A percentile compares a stretch with the other conserved stretches of the same genome.
Conservation (phyloP, 1,140 invertebrate species). For the Harlomillsia oculata region DNA sequence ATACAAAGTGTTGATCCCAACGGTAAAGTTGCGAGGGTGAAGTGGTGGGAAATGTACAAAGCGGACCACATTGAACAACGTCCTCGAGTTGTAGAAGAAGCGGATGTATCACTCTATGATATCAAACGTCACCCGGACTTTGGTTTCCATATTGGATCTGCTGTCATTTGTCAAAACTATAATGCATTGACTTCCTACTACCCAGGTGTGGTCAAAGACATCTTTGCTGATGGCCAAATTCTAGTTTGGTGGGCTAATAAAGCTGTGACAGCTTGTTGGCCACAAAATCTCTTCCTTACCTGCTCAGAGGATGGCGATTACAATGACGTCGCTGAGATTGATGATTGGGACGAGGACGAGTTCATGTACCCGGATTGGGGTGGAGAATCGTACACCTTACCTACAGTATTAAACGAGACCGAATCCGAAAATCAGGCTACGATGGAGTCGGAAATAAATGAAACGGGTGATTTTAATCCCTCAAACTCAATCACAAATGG, state of each 20-base stretch:
- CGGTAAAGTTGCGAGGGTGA: conserved; percentile 75
- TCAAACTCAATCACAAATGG: too few relatives aligned
- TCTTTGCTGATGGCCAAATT: too few relatives aligned
- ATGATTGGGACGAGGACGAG: conserved; percentile 58
- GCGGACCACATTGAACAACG: conserved; percentile 50
- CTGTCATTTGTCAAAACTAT: conserved; percentile 86
- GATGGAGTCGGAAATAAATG: not conserved
- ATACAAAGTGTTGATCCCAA: too few relatives aligned
- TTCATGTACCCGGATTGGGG: conserved; percentile 13
- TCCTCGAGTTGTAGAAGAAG: conserved; percentile 58
- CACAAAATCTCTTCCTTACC: conserved; percentile 72
- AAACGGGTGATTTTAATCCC: too few relatives aligned
- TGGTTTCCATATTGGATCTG: conserved; percentile 79
- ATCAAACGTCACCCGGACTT: conserved; percentile 90
- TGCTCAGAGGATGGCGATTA: too few relatives aligned
- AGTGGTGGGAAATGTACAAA: conserved; percentile 74
- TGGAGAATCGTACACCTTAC: conserved; percentile 10
- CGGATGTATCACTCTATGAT: conserved; percentile 89
- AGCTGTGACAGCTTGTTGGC: conserved; percentile 75
- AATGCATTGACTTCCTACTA: conserved; percentile 74
- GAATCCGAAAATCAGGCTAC: not conserved
- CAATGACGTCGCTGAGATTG: conserved; percentile 67
- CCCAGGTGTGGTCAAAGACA: too few relatives aligned
- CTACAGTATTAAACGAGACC: not conserved
- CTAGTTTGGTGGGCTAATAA: conserved; percentile 78